Base-by-base conservation (phyloP, 1,140 invertebrate genomes). In the Apocrypta bakeri region DNA sequence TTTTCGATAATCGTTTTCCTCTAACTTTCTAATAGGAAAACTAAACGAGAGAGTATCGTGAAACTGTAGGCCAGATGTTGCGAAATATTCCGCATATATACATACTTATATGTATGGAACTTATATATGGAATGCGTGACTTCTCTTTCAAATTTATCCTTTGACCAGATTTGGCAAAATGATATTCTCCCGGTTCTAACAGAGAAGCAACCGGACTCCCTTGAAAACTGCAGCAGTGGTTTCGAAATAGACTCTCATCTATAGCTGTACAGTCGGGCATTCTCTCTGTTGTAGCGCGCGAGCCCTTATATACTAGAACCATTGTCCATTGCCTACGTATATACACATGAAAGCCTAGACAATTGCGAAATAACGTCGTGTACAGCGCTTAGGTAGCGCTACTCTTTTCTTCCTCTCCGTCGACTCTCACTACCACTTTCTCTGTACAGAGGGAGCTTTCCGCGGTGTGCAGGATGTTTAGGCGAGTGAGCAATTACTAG, bases 401-500 rank as follows among this genome's bases (percentile, higher is more conserved):
- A n/a, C n/a, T 56, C 48, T 56, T 56, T 14, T 42, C 40, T 42
- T 1, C 11, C 40, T 42, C 40, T 42, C 40, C 12, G 7, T 42
- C 40, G 7, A 11, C 40, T 42, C 11, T 14, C 40, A 1, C 40
- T 12, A 7, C 11, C 40, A 11, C 11, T 42, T 14, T 42, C 40
- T 56, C 48, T 56, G 17, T 56, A 6, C 48, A 17, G 14, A 17
- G 42, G 17, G 42, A 48, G 42, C 42, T 48, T 48, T 48, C 14
- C 42, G 42, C 42, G 14, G 42, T 14, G 42, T 1, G 17, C 2
- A n/a, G 68, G 72, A 80, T 56, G 27, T 71, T 80, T 73, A 64
- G 56, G 21, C 40, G 69, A 73, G 79, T 56, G 79, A 72, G 79
- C 69, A 64, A 80, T 80, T 80, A 73, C 68, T 29, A 40, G 69